These are phyloP conservation scores for Flabesymbios commensalis DNA, from an alignment of 2,888 invertebrate genomes.

Conservation along the genomic window DNA sequence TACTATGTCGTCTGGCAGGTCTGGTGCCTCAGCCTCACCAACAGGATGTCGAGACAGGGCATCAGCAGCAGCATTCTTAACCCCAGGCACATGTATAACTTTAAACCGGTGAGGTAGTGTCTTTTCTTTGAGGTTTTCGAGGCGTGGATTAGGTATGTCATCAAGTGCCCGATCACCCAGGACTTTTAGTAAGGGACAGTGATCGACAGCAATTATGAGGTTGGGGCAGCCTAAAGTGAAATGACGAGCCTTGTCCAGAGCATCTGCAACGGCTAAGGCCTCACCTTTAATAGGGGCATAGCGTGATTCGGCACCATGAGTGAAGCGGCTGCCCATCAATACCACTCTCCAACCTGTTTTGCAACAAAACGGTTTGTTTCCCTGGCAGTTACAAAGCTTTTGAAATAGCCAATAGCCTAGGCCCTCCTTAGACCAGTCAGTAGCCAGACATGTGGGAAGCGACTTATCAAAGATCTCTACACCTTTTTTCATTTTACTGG, in stretches of 20 bases:
- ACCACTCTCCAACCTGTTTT: slow-evolving; percentile 29
- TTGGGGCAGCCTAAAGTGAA: slow-evolving; percentile 21
- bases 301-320: slow-evolving; percentile 24
- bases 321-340: slow-evolving; percentile 30
- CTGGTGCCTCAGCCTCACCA: slow-evolving; percentile 8
- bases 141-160: slow-evolving; percentile 24
- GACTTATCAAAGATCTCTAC: slow-evolving; percentile 36
- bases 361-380: slow-evolving; percentile 27
- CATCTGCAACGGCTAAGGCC: slow-evolving; percentile 16
- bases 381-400: slow-evolving; percentile 31
- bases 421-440: slow-evolving; percentile 41
- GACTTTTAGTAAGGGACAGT: slow-evolving; percentile 23
- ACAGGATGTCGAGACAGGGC: slow-evolving; percentile 29
- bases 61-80: slow-evolving; percentile 25
- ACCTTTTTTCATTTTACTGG: slow-evolving; percentile 24
- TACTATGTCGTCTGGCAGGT: neutral
- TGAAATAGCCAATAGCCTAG: slow-evolving; percentile 40
- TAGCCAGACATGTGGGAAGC: slow-evolving; percentile 40
- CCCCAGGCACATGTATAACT: slow-evolving; percentile 32
- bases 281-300: slow-evolving; percentile 33
- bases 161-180: slow-evolving; percentile 25
- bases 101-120: slow-evolving; percentile 30
- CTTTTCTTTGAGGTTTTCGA: slow-evolving; percentile 39
- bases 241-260: slow-evolving; percentile 14
- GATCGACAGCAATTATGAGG: slow-evolving; percentile 23